phyloP scores from a whole-genome alignment of 2,888 invertebrate species.

The Ametastegia equiseti region DNA sequence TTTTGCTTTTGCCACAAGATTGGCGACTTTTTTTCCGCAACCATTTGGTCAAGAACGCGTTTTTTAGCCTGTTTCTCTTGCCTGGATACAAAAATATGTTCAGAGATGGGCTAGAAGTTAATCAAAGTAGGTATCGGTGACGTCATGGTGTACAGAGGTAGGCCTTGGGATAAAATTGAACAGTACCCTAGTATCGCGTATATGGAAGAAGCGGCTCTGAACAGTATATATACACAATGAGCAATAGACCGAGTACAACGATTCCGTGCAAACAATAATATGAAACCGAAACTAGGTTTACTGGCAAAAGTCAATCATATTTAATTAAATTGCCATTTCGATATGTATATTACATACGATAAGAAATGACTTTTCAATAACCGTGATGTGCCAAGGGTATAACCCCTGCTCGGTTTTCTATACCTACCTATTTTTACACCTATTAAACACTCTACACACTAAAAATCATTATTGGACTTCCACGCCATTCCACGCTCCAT shows the following conservation, averaged over 20 bases:
- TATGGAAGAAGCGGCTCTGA: not conserved
- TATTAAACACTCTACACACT: slow-evolving; percentile 51
- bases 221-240: not conserved
- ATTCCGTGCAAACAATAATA: not conserved
- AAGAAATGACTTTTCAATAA: slow-evolving; percentile 65
- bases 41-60: not conserved
- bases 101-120: not conserved
- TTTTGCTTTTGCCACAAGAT: not conserved
- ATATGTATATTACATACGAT: too few relatives aligned
- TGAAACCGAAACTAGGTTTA: slow-evolving; percentile 57
- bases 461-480: slow-evolving; percentile 48
- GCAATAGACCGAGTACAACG: not conserved
- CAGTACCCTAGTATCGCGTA: too few relatives aligned
- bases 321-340: slow-evolving; percentile 65
- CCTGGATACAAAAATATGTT: not conserved
- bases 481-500: slow-evolving; percentile 36
- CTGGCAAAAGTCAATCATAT: slow-evolving; percentile 58
- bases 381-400: slow-evolving; percentile 48
- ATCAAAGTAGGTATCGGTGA: not conserved
- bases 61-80: not conserved
- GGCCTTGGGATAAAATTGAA: slow-evolving; percentile 3
- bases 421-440: slow-evolving; percentile 26
- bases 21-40: not conserved
- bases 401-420: slow-evolving; percentile 36
- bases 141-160: not conserved